Percentiles rank a stretch among this genome's conserved stretches.
These are phyloP conservation scores for Tyrophagus putrescentiae DNA, from an alignment of 1,140 invertebrate genomes.

Conservation along the genomic window DNA sequence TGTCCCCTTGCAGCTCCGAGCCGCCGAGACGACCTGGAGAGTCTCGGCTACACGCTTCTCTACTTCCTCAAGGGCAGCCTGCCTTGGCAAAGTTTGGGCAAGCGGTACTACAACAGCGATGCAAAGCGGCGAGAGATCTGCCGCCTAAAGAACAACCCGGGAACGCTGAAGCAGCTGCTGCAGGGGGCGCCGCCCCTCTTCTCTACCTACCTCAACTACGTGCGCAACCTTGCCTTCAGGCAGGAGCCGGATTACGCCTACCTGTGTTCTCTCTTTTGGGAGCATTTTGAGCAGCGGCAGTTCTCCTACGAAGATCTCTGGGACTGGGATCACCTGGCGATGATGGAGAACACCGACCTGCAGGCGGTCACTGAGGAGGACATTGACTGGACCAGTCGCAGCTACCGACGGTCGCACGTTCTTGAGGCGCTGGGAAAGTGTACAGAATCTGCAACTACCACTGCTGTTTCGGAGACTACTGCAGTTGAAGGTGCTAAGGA, in stretches of 20 bases:
- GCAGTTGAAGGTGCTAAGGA: too few species aligned
- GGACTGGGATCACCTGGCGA: too few species aligned
- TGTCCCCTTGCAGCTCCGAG: conserved; percentile 41
- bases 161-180: conserved; percentile 45
- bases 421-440: too few species aligned
- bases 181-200: conserved; percentile 86
- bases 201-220: conserved; percentile 95
- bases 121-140: conserved; percentile 50
- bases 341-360: too few species aligned
- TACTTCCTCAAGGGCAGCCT: conserved; percentile 48
- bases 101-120: conserved; percentile 46
- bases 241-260: conserved; percentile 97
- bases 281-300: too few species aligned
- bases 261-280: conserved; percentile 42
- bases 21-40: conserved; percentile 46
- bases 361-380: too few species aligned
- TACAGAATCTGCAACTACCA: too few species aligned
- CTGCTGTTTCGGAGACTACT: too few species aligned
- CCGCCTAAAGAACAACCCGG: conserved; percentile 59
- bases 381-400: too few species aligned
- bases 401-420: too few species aligned
- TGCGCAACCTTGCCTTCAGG: conserved; percentile 82
- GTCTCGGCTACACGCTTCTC: conserved; percentile 49
- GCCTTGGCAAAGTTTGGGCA: conserved; percentile 58
- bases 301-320: too few species aligned